Evolutionary conservation across 2,797 vertebrate genomes (phyloP), one percentile per base, ranked within the genome.

Genomic region (Megalops cyprinoides): DNA sequence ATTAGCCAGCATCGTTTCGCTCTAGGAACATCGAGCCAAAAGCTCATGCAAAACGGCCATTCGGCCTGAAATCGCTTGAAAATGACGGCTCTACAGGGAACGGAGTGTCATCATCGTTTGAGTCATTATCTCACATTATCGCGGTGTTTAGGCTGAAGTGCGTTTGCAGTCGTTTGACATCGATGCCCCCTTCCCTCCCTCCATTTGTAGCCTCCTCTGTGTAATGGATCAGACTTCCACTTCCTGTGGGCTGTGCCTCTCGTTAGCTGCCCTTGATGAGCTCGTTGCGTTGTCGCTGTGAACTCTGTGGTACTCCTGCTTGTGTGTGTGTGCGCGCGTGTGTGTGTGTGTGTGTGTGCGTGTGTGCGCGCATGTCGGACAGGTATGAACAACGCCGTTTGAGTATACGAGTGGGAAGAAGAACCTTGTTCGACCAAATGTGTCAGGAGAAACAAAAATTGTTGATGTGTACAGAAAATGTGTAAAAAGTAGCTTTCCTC

Each of bases 21-120:
- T 92, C 88, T 87, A 88, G 87, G 87, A 89, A 90, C 90, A 87
- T 87, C 82, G 84, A 90, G 87, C 83, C 81, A 75, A 88, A 79
- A 78, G 79, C 85, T 85, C 88, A 87, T 87, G 86, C 89, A 62
- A 85, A 10, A 83, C 87, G 86, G 87, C 90, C 91, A 91, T 93
- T 92, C 89, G 93, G 90, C 91, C 89, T 90, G 78, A 92, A 87
- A 89, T 89, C 83, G 90, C 88, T n/a, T 88, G 82, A 86, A 86
- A 85, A 79, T 80, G 87, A 83, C 89, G 91, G 92, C 92, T 90
- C 89, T 89, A 88, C 87, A 84, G 82, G 83, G 84, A 83, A 90
- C 88, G 91, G 89, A 90, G 85, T 87, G 80, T 89, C 87, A 85
- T 84, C 81, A 83, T 90, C 91, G 67, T 92, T 93, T 92, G 90